Evolutionary conservation across 2,113 vertebrate species (phyloP).

Genomic region (Dunckerocampus dactyliophorus): DNA sequence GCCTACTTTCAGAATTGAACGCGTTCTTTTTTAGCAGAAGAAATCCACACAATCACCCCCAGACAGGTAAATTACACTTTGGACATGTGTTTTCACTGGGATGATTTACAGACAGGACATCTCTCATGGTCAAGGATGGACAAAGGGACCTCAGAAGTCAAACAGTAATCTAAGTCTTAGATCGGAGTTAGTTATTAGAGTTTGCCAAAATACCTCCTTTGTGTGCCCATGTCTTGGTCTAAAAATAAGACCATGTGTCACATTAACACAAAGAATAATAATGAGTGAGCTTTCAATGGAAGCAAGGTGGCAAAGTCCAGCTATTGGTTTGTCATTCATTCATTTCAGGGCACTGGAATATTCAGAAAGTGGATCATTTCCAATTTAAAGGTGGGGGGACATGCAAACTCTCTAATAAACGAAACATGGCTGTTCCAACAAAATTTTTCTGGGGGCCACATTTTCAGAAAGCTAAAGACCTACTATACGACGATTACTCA

Average conservation of each 20-base stretch:
- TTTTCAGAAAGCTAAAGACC: too few relatives aligned
- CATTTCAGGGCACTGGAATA: slow-evolving; percentile 26
- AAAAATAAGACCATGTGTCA: slow-evolving; percentile 41
- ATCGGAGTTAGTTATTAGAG: slow-evolving; percentile 56
- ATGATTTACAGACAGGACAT: slow-evolving; percentile 65
- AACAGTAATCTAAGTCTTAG: slow-evolving; percentile 21
- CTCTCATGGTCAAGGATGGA: slow-evolving; percentile 31
- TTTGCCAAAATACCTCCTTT: slow-evolving; percentile 8
- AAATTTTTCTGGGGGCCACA: too few relatives aligned
- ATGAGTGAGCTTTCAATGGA: slow-evolving; percentile 53
- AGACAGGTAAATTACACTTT: slow-evolving; percentile 58
- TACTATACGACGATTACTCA: too few relatives aligned
- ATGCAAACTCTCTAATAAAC: too few relatives aligned
- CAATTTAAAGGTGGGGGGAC: background rate
- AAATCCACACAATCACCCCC: slow-evolving; percentile 32
- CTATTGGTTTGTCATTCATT: slow-evolving; percentile 27
- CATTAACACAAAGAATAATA: slow-evolving; percentile 60
- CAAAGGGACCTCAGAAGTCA: slow-evolving; percentile 17
- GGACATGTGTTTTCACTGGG: slow-evolving; percentile 65
- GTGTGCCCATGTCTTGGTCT: slow-evolving; percentile 14
- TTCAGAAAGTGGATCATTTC: slow-evolving; percentile 20
- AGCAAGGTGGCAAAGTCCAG: slow-evolving; percentile 59
- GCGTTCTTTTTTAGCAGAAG: slow-evolving; percentile 21
- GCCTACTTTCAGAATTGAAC: slow-evolving; percentile 12
- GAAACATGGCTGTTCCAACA: too few relatives aligned